Base-by-base conservation (phyloP, 1,140 invertebrate species). In the Caenorhabditis remanei region DNA sequence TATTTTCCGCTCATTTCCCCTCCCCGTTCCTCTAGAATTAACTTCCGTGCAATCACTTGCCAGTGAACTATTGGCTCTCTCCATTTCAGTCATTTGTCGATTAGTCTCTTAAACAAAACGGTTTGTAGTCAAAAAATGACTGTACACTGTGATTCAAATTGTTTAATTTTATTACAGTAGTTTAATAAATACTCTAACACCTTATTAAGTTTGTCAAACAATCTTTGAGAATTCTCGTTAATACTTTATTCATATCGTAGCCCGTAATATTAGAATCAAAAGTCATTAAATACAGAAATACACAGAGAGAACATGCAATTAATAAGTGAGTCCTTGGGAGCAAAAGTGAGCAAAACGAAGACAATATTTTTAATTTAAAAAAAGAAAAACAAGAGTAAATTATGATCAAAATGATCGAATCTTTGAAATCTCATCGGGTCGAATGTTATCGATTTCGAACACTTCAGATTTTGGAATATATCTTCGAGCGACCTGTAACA, bases 381-480 rank as follows among this genome's bases (percentile, higher is more conserved):
- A 19, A 46, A 24, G 46, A 46, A 46, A 11, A 43, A 46, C 9
- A 14, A 9, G 4, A 16, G 13, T 5, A 24, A 24, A 53, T 32
- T 32, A 16, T 24, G 9, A 46, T 79, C 9, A 79, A 32, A 24
- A 79, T 32, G 71, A 48, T 24, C 43, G 11, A 14, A 53, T 24
- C 53, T 79, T 79, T 1, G 71, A 50, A 11, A 79, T 41, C 11
- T 79, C 71, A 50, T 79, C 71, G 11, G 46, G 71, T 21, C 71
- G 71, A 50, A 79, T 79, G 71, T n/a, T 79, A 14, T 79, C 71
- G 40, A 79, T 79, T 43, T 79, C 71, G 46, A 79, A 79, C 1
- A 79, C 46, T 24, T 79, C 71, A 13, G 71, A 79, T 50, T 41
- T 53, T 13, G 46, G 46, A 53, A 50, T n/a, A 50, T 79, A 50